Conservation (phyloP, 2,113 vertebrate genomes). For the Hyperopisus bebe region DNA sequence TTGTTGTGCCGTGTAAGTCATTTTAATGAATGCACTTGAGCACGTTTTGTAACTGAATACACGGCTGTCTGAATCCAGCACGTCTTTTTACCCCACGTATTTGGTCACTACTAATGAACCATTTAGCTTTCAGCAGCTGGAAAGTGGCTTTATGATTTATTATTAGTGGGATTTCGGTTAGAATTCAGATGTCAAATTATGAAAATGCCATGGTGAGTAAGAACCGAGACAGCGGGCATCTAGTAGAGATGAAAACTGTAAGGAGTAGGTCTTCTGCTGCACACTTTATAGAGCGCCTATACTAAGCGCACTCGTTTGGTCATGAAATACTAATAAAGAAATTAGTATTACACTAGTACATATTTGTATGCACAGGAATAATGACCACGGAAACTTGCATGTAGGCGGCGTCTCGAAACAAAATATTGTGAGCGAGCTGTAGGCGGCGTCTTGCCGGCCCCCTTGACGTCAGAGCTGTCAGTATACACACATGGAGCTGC, state of each 20-base stretch:
- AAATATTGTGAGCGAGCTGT: background rate
- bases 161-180: background rate
- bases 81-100: background rate
- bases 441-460: conserved; percentile 25
- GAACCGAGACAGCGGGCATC: background rate
- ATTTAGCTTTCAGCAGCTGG: background rate
- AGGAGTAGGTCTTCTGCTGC: background rate
- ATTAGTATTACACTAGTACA: background rate
- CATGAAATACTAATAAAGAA: background rate
- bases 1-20: background rate
- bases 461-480: conserved; percentile 53
- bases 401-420: background rate
- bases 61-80: background rate
- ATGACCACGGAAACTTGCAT: background rate
- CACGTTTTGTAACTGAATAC: background rate
- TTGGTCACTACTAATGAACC: background rate
- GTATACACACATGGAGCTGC: conserved; percentile 65
- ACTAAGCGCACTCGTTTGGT: background rate
- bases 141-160: background rate
- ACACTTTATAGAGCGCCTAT: background rate
- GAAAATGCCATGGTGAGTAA: background rate
- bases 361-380: background rate
- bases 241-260: background rate
- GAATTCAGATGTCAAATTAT: background rate
- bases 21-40: background rate